Base-by-base conservation (phyloP, 2,888 invertebrate species). In the Aporophyla nigra region DNA sequence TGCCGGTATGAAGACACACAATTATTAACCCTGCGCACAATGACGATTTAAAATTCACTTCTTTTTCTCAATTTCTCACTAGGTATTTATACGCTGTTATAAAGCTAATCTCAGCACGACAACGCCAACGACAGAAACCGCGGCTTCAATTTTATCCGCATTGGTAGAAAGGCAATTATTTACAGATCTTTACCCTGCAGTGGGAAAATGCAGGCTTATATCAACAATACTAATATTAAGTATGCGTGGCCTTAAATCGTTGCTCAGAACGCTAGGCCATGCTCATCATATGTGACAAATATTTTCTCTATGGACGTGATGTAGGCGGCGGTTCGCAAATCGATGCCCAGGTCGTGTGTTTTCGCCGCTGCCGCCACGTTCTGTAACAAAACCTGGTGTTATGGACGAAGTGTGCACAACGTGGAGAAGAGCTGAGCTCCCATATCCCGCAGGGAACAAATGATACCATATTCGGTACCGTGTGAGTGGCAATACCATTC, bases 251-350 rank as follows among this genome's bases (percentile, higher is more conserved):
- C 12, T 16, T 19, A 40, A 43, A 46, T 16, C 10, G n/a, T 27
- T 16, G 53, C 87, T 98, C 12, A 98, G 96, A 99, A 98, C 70
- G 99, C 99, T 89, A 99, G 97, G 87, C 99, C 99, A 91, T 99
- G 99, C 93, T 99, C 99, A 91, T 98, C 98, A 96, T 99, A 99
- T 59, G 99, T 99, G 88, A 98, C 98, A 97, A 99, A 99, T 94
- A 99, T 99, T 96, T 99, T 99, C 95, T 99, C 99, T 87, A 99
- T 99, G 53, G 99, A 98, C 90, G 99, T 99, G 82, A 99, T 98
- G 94, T 99, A 99, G 51, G 99, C 99, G 58, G 99, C 99, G 73
- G 99, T 99, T 93, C 99, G 98, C 86, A 99, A 96, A 92, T 98
- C 98, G 86, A 98, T 93, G 5, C 98, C 98, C 72, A 98, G 96